Evolutionary conservation across 1,140 invertebrate species (phyloP), one percentile per base, ranked within the genome.

Genomic region (Formica selysi): DNA sequence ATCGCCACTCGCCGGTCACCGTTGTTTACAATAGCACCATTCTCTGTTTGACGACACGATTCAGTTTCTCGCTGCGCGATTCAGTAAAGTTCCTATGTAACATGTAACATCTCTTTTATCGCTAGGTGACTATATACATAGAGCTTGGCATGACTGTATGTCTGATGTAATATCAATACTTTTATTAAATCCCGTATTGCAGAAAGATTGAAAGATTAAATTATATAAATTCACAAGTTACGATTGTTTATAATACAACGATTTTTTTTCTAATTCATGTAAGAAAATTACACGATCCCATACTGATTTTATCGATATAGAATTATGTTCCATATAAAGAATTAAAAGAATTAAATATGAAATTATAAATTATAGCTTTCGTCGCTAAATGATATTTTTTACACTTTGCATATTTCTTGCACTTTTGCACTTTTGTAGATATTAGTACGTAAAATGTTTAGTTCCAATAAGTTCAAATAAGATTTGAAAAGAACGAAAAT

Each of bases 61-160:
- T 41, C 26, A 16, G 4, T 76, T 62, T 0, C 26, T 64, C 7
- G 51, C 19, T 57, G 51, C 29, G 16, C 65, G 32, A 65, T 36
- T 36, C 19, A 38, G 26, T 16, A 22, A 62, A 61, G 16, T 13
- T 32, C 13, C 38, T 76, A 29, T n/a, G 36, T 62, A 62, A 48
- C 13, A 76, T n/a, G 36, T 62, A 62, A 48, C 13, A 76, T 76
- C n/a, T 62, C 29, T 61, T 76, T 41, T 59, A 10, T 41, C 8
- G 4, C n/a, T 38, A 38, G 0, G 11, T 19, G 44, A 59, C 16
- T 16, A 1, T 29, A 29, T 29, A 29, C 26, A 0, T 76, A 76
- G 3, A 74, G 36, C 10, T 19, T 54, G 16, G 13, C 26, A 26
- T n/a, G n/a, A n/a, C n/a, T n/a, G n/a, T n/a, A n/a, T 32, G 2